Percentiles rank a stretch among this genome's conserved stretches.
Conservation (phyloP, 1,140 invertebrate genomes). For the Oedothorax gibbosus region DNA sequence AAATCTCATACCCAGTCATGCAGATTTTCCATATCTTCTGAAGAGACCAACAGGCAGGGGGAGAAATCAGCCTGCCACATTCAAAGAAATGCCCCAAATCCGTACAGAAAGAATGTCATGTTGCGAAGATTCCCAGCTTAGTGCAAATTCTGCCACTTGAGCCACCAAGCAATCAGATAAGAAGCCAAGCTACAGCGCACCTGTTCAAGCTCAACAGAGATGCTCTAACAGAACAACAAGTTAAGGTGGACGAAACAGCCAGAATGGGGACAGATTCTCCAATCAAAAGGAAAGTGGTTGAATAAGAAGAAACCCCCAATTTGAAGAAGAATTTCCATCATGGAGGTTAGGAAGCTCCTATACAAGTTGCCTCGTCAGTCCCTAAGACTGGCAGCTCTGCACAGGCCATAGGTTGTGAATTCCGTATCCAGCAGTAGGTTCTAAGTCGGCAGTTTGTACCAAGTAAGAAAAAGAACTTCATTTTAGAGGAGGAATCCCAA, state of each 20-base stretch:
- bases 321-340: not conserved
- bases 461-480: constrained; percentile 29
- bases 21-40: constrained; percentile 57
- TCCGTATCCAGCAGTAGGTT: too few species aligned
- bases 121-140: constrained; percentile 52
- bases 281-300: constrained; percentile 5
- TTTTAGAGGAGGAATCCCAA: constrained; percentile 50
- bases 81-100: constrained; percentile 7
- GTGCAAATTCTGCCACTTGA: not conserved
- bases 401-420: too few species aligned
- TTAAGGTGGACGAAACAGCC: not conserved
- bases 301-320: not conserved
- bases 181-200: not conserved
- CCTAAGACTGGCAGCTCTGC: constrained; percentile 2
- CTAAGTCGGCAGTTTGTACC: not conserved
- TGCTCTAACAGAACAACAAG: constrained; percentile 14
- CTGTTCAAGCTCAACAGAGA: not conserved
- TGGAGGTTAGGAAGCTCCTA: too few species aligned
- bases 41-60: constrained; percentile 17
- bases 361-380: not conserved
- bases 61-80: not conserved
- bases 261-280: not conserved
- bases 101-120: constrained; percentile 7
- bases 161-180: not conserved
- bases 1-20: constrained; percentile 28